Percentiles rank a stretch among this genome's conserved stretches.
phyloP scores from a whole-genome alignment of 2,888 invertebrate genomes.

The Dexiosoma caninum region DNA sequence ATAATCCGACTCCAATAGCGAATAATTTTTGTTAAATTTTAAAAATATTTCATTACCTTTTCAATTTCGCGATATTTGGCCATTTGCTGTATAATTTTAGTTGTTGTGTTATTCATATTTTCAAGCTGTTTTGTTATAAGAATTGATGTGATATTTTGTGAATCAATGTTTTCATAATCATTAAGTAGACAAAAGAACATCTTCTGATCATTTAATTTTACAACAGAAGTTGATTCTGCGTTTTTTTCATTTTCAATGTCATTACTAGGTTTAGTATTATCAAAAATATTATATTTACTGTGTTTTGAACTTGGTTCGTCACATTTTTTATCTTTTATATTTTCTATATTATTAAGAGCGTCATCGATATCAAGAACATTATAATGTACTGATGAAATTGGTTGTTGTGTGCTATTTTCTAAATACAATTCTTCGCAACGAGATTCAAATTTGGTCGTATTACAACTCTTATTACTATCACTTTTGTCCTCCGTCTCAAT shows the following conservation, averaged over 20 bases:
- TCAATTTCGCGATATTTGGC: conserved; percentile 89
- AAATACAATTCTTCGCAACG: not conserved
- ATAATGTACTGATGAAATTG: not conserved
- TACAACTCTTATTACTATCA: not conserved
- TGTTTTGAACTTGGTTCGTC: too few species aligned
- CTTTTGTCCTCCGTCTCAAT: not conserved
- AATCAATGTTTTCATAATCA: not conserved
- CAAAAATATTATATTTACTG: too few species aligned
- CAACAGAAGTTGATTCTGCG: not conserved
- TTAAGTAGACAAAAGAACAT: conserved; percentile 32
- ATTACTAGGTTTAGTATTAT: too few species aligned
- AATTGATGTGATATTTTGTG: not conserved
- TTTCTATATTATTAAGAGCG: conserved; percentile 3
- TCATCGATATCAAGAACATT: conserved; percentile 30
- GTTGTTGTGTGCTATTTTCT: not conserved
- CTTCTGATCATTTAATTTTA: conserved; percentile 21
- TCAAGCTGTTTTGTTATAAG: conserved; percentile 12
- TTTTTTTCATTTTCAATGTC: not conserved
- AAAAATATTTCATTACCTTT: conserved; percentile 79
- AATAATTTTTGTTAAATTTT: not conserved
- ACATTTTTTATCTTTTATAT: not conserved
- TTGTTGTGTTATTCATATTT: conserved; percentile 75
- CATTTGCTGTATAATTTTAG: conserved; percentile 82
- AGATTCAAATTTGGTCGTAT: not conserved
- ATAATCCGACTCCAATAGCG: too few species aligned